Conservation (phyloP, 1,140 invertebrate species). For the Drosophila sturtevanti region DNA sequence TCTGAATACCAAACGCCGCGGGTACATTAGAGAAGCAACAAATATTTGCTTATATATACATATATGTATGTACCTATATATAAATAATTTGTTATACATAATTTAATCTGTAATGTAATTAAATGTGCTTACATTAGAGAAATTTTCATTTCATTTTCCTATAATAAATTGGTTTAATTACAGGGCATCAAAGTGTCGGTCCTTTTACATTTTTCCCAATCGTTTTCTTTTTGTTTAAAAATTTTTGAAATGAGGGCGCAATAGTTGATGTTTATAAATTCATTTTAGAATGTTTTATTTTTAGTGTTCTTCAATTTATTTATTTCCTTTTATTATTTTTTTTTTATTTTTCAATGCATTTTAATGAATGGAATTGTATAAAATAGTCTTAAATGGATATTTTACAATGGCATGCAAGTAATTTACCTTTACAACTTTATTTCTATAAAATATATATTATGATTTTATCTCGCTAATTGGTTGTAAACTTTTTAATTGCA, state of each 20-base stretch:
- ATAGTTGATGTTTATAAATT: neutral
- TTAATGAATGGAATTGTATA: neutral
- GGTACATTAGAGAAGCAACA: no score
- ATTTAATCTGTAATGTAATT: no score
- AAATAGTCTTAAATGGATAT: neutral
- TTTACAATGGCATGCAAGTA: neutral
- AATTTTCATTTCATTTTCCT: no score
- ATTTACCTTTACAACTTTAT: neutral
- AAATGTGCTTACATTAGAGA: no score
- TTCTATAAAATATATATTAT: slow-evolving; percentile 28
- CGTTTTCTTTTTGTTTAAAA: neutral
- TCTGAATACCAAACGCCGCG: neutral
- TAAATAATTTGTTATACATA: no score
- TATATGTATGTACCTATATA: no score
- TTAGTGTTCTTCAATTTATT: no score
- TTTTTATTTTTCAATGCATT: neutral
- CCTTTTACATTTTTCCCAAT: neutral
- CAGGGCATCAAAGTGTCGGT: neutral
- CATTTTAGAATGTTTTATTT: neutral
- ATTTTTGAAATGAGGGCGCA: neutral
- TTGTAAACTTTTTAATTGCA: slow-evolving; percentile 21
- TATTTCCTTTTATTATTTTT: neutral
- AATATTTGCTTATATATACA: no score
- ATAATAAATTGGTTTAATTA: neutral
- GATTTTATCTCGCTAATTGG: neutral